phyloP scores from a whole-genome alignment of 1,140 invertebrate genomes.

The Sarcophaga bullata region DNA sequence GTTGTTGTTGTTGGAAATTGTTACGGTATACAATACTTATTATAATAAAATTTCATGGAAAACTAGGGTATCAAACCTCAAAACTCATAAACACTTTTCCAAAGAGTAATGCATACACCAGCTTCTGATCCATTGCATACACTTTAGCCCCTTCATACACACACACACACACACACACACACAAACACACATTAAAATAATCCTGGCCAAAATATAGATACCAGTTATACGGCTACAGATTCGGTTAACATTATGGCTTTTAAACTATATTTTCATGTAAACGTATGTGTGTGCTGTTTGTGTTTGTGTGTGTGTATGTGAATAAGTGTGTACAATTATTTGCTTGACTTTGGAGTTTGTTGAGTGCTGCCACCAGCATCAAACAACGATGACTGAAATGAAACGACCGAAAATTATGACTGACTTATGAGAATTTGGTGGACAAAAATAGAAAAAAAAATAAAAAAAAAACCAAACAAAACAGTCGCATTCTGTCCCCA shows the following conservation, averaged over 20 bases:
- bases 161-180: neutral
- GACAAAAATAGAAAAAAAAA: no score
- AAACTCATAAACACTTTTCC: slow-evolving; percentile 38
- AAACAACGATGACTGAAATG: slow-evolving; percentile 5
- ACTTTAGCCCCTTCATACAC: neutral
- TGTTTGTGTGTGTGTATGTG: neutral
- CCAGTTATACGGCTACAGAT: no score
- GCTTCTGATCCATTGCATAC: slow-evolving; percentile 22
- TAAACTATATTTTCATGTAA: no score
- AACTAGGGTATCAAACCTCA: slow-evolving; percentile 37
- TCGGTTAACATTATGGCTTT: no score
- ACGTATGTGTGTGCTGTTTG: neutral
- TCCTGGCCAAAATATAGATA: neutral
- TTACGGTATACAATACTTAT: neutral
- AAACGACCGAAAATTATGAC: slow-evolving; percentile 27
- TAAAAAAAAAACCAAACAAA: neutral
- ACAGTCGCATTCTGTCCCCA: slow-evolving; percentile 31
- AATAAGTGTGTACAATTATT: no score
- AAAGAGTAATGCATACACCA: slow-evolving; percentile 22
- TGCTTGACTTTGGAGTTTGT: neutral
- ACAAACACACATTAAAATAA: neutral
- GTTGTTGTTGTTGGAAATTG: neutral
- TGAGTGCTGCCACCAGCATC: neutral
- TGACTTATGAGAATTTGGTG: slow-evolving; percentile 28
- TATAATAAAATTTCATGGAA: slow-evolving; percentile 37